phyloP scores from a whole-genome alignment of 2,888 invertebrate genomes.

The Choreutis nemorana region DNA sequence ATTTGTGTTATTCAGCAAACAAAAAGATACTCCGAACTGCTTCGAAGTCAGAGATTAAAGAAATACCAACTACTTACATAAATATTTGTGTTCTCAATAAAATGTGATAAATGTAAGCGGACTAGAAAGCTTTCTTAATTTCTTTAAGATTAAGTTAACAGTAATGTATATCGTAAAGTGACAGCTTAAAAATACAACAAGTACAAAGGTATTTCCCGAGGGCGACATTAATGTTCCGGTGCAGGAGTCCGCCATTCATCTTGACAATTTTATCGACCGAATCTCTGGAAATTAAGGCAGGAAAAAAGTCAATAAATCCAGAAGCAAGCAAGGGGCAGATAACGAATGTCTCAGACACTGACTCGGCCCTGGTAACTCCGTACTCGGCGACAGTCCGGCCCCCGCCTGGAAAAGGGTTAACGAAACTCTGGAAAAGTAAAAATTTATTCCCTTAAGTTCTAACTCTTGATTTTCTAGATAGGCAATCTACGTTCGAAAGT shows the following conservation, averaged over 20 bases:
- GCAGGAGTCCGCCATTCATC: conserved; percentile 46
- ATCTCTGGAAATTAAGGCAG: conserved; percentile 60
- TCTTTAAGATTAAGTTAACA: too few species aligned
- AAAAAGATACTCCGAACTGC: too few species aligned
- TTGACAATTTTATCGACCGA: conserved; percentile 34
- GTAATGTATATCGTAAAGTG: conserved; percentile 10
- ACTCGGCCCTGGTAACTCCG: conserved; percentile 15
- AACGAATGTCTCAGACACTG: conserved; percentile 37
- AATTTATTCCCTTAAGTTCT: conserved; percentile 1
- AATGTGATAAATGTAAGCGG: too few species aligned
- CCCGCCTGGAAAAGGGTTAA: conserved; percentile 20
- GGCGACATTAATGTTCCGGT: conserved; percentile 58
- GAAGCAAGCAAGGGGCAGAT: conserved; percentile 44
- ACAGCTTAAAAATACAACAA: conserved; percentile 51
- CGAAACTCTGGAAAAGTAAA: conserved; percentile 17
- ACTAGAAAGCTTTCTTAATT: too few species aligned
- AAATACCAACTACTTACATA: too few species aligned
- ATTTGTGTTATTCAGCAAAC: too few species aligned
- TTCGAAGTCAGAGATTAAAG: too few species aligned
- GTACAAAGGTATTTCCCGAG: conserved; percentile 56
- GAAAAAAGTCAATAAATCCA: conserved; percentile 62
- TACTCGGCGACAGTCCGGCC: conserved; percentile 26
- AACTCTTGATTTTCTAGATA: conserved; percentile 22
- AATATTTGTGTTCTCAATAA: too few species aligned
- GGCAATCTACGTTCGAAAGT: conserved; percentile 16